phyloP scores from a whole-genome alignment of 35 echinoderm and acorn worm species.

The Apostichopus parvimensis region DNA sequence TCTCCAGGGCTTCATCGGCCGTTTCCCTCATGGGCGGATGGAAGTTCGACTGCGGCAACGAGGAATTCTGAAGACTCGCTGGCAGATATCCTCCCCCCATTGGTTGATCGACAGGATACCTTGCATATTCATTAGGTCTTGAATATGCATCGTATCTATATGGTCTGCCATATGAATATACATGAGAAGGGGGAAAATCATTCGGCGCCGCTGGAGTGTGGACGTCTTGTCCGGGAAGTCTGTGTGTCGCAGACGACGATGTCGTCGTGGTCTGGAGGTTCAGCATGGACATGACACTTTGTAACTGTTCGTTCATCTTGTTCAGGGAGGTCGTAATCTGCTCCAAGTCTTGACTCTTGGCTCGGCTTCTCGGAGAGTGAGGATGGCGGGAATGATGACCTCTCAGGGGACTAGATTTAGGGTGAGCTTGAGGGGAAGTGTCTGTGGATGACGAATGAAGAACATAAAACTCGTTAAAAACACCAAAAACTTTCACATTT shows the following conservation, averaged over 20 bases:
- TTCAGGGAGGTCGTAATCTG: slow-evolving; percentile 46
- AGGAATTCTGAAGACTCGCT: background rate
- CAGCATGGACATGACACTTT: slow-evolving; percentile 49
- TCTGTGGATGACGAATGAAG: background rate
- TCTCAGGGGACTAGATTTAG: background rate
- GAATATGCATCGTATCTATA: slow-evolving; percentile 17
- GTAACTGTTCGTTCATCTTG: slow-evolving; percentile 59
- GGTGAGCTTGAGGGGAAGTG: background rate
- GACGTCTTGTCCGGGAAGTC: background rate
- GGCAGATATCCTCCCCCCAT: background rate
- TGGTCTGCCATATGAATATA: background rate
- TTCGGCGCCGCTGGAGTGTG: background rate
- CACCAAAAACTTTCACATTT: too few species aligned
- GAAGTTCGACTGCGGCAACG: background rate
- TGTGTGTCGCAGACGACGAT: background rate
- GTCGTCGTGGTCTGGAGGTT: background rate
- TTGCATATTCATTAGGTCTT: slow-evolving; percentile 9
- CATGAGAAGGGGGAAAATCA: background rate
- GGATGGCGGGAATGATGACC: background rate
- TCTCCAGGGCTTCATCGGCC: slow-evolving; percentile 52
- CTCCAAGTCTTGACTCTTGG: slow-evolving; percentile 46
- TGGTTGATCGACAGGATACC: slow-evolving; percentile 11
- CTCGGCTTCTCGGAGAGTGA: slow-evolving; percentile 5
- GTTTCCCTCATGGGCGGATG: slow-evolving; percentile 1
- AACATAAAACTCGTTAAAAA: too few species aligned